Conservation (phyloP, 2,797 vertebrate genomes). For the Threskiornis aethiopicus region DNA sequence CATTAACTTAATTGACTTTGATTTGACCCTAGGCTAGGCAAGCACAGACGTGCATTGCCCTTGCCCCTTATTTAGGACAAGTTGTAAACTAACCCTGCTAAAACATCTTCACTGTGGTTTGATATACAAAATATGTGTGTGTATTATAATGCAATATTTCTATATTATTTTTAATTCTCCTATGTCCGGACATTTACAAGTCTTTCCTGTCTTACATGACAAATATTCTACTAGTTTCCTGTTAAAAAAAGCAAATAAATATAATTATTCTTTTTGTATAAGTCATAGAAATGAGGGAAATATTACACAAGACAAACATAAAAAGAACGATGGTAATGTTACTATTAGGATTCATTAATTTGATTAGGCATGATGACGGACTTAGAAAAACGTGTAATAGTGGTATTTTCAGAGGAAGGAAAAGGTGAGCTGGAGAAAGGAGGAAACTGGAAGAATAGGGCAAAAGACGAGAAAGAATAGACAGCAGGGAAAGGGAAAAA, state of each 20-base stretch:
- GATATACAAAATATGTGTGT: background rate
- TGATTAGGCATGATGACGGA: background rate
- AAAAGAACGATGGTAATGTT: background rate
- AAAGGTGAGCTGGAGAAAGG: background rate
- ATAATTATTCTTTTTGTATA: background rate
- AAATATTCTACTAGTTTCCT: background rate
- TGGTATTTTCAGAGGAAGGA: background rate
- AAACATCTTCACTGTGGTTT: background rate
- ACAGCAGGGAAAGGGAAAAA: background rate
- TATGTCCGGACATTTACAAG: background rate
- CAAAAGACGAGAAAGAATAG: background rate
- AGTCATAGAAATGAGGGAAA: background rate
- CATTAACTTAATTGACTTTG: background rate
- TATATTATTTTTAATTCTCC: background rate
- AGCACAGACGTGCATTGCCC: background rate
- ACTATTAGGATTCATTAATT: background rate
- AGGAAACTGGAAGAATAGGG: background rate
- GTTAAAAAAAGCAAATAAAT: background rate
- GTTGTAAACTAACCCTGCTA: background rate
- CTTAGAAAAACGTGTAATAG: background rate
- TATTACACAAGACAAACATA: background rate
- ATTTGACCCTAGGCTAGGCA: background rate
- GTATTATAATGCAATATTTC: background rate
- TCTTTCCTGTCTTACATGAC: background rate
- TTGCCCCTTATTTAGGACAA: background rate